These are phyloP conservation scores for Regulus satrapa DNA, from an alignment of 2,113 vertebrate genomes.

Conservation along the genomic window DNA sequence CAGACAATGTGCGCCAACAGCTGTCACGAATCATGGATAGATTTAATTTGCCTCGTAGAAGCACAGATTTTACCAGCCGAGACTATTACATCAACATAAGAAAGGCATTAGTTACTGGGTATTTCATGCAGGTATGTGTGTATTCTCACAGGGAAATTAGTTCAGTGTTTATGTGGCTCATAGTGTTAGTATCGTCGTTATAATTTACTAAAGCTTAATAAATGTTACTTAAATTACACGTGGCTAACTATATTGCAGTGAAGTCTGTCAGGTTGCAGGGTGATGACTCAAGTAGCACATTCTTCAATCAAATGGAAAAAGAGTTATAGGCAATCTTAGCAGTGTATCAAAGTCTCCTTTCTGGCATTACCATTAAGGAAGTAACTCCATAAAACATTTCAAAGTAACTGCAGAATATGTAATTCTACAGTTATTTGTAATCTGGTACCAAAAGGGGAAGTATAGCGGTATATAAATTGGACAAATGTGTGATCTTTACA, in stretches of 20 bases:
- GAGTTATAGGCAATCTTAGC: neutral
- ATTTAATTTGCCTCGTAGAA: slow-evolving; percentile 96
- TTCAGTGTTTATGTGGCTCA: neutral
- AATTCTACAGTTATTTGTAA: neutral
- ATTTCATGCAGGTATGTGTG: slow-evolving; percentile 95
- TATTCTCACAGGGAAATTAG: neutral
- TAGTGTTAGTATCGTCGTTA: neutral
- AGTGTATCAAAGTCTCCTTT: neutral
- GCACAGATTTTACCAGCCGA: slow-evolving; percentile 98
- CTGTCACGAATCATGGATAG: slow-evolving; percentile 99
- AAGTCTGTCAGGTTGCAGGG: neutral
- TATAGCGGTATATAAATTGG: neutral
- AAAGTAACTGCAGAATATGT: neutral
- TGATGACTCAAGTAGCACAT: neutral
- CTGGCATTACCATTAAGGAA: neutral
- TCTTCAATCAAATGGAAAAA: neutral
- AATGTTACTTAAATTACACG: neutral
- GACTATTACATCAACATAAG: slow-evolving; percentile 99
- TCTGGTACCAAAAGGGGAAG: neutral
- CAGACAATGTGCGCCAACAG: slow-evolving; percentile 98
- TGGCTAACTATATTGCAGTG: neutral
- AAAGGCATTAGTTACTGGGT: slow-evolving; percentile 95
- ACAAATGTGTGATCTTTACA: neutral
- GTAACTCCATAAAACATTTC: neutral
- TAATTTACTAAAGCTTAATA: neutral